These are phyloP conservation scores for Deilephila porcellus DNA, from an alignment of 2,888 invertebrate species.

Conservation along the genomic window DNA sequence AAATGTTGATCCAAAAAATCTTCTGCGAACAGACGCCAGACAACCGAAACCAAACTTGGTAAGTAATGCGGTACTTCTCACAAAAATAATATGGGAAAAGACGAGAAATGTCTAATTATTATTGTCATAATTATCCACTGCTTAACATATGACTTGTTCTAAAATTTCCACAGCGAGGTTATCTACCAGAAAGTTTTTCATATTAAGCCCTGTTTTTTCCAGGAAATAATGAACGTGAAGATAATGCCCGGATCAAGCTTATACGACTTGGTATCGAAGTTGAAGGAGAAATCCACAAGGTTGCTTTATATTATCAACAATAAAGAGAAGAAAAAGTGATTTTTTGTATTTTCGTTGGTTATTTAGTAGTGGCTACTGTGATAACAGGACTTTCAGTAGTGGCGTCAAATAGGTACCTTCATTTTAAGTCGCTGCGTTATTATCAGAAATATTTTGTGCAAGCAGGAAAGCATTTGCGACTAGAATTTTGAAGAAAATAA, in stretches of 20 bases:
- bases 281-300: slow-evolving; percentile 61
- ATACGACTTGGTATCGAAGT: slow-evolving; percentile 54
- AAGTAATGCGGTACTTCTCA: slow-evolving; percentile 26
- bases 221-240: slow-evolving; percentile 58
- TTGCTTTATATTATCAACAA: slow-evolving; percentile 70
- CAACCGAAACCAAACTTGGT: slow-evolving; percentile 39
- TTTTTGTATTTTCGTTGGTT: not conserved
- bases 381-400: too few relatives aligned
- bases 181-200: not conserved
- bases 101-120: not conserved
- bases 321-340: slow-evolving; percentile 36
- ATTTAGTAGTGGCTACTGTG: not conserved
- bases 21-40: slow-evolving; percentile 21
- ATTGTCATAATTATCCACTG: too few relatives aligned
- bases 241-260: slow-evolving; percentile 62
- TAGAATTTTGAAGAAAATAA: too few relatives aligned
- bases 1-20: slow-evolving; percentile 51
- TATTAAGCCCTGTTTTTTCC: slow-evolving; percentile 38
- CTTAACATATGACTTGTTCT: too few relatives aligned
- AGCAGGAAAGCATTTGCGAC: too few relatives aligned
- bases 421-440: too few relatives aligned
- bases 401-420: too few relatives aligned
- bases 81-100: not conserved
- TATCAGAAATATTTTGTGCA: too few relatives aligned
- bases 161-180: too few relatives aligned